Evolutionary conservation across 1,140 invertebrate genomes (phyloP), one percentile per base, ranked within the genome.

Genomic region (Diachasma alloeum): DNA sequence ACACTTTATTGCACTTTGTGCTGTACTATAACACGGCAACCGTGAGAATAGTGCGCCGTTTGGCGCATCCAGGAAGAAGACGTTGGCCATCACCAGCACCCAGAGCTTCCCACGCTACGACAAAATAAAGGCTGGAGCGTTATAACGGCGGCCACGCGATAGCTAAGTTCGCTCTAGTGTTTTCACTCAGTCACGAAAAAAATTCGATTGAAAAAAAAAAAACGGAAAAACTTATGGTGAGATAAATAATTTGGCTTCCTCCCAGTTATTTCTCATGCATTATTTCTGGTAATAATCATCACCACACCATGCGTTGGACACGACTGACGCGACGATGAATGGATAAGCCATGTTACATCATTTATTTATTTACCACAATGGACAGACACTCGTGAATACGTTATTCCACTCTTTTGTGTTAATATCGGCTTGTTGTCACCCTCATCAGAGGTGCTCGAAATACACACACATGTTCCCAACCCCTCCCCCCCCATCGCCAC

Each of bases 331-430:
- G 66, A 46, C 74, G 74, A 75, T 75, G 59, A 75, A 75, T 75
- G 67, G 74, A 75, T 69, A 75, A 75, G 26, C 19, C 42, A 63
- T 39, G 31, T 71, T 22, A 39, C 53, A 75, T 68, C 74, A 37
- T 69, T 53, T 69, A 75, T 75, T 75, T 75, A 75, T 75, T 75
- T 69, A 75, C 56, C 63, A 69, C 39, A 75, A 75, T 75, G 24
- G 59, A 26, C 19, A 75, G 56, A 48, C 19, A 68, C n/a, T n/a
- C 19, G 63, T 36, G 37, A 69, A 69, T 69, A 69, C 63, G 17
- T 68, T 68, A 36, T 68, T 39, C 36, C 24, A 17, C n/a, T 73
- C 5, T 63, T 19, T 73, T 24, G 36, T 63, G 36, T 31, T 56
- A 56, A 44, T 71, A 13, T 26, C 24, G 42, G 37, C 37, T 71